Conservation (phyloP, 2,888 invertebrate species). For the Lepas anatifera region DNA sequence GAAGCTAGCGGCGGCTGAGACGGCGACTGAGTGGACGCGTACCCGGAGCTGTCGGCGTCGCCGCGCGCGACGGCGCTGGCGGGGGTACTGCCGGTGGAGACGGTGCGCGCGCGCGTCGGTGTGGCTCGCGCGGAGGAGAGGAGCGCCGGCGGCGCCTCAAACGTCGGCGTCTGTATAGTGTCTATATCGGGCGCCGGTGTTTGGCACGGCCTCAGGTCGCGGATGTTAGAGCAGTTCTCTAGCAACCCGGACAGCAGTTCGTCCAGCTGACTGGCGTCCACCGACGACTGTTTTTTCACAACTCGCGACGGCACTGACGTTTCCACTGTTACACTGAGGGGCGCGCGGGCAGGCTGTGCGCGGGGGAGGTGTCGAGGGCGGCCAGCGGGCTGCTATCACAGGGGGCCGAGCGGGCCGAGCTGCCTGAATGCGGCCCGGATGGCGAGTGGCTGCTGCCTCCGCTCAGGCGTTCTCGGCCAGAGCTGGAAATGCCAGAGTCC, state of each 20-base stretch:
- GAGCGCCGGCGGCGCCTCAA: slow-evolving; percentile 19
- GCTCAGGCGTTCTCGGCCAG: slow-evolving; percentile 14
- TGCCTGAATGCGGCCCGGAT: slow-evolving; percentile 22
- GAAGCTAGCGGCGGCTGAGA: slow-evolving; percentile 37
- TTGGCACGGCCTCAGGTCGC: slow-evolving; percentile 37
- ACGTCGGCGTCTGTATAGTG: slow-evolving; percentile 26
- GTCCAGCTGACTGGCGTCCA: slow-evolving; percentile 51
- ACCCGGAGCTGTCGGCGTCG: slow-evolving; percentile 35
- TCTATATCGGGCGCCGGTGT: slow-evolving; percentile 25
- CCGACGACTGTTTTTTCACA: slow-evolving; percentile 34
- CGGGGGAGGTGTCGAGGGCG: slow-evolving; percentile 29
- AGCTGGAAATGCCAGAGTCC: slow-evolving; percentile 75
- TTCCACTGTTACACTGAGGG: slow-evolving; percentile 30
- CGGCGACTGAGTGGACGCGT: slow-evolving; percentile 9
- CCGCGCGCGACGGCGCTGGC: slow-evolving; percentile 37
- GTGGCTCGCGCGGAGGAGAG: neutral
- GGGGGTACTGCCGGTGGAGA: too few species aligned
- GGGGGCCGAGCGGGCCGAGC: slow-evolving; percentile 17
- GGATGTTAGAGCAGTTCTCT: slow-evolving; percentile 72
- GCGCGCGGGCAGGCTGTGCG: slow-evolving; percentile 31
- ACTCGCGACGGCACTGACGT: slow-evolving; percentile 6
- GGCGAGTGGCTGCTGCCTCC: slow-evolving; percentile 20
- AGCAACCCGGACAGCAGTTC: slow-evolving; percentile 74
- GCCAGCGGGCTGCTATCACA: slow-evolving; percentile 26
- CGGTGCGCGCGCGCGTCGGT: slow-evolving; percentile 14